Conservation (phyloP, 1,140 invertebrate genomes). For the Sminthurides bifidus region DNA sequence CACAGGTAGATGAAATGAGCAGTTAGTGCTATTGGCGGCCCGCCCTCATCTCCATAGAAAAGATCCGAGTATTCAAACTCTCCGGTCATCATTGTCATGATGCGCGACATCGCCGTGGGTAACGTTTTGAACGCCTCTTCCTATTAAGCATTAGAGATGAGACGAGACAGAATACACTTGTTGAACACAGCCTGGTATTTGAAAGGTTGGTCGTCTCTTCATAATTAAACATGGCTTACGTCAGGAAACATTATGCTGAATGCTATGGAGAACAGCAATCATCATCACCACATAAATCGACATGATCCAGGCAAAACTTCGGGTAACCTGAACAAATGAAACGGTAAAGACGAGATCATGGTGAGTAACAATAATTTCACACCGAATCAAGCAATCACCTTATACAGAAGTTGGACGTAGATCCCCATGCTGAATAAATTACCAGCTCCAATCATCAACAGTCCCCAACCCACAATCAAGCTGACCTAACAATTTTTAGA, state of each 20-base stretch:
- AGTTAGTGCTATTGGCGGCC: conserved; percentile 10
- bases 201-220: not conserved
- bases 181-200: no score
- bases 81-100: conserved; percentile 44
- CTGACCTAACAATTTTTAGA: not conserved
- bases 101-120: not conserved
- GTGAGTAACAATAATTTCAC: not conserved
- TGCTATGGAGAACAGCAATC: conserved; percentile 1
- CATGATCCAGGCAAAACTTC: not conserved
- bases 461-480: not conserved
- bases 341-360: not conserved
- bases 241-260: conserved; percentile 5
- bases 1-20: conserved; percentile 33
- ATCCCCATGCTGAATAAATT: not conserved
- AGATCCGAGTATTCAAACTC: conserved; percentile 44
- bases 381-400: not conserved
- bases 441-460: not conserved
- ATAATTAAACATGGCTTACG: not conserved
- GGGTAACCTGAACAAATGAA: conserved; percentile 5
- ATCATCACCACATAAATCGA: conserved; percentile 1
- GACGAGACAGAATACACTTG: no score
- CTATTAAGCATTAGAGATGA: not conserved
- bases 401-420: not conserved
- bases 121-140: not conserved
- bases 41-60: conserved; percentile 32